phyloP scores from a whole-genome alignment of 2,113 vertebrate species.

The Lepus timidus region DNA sequence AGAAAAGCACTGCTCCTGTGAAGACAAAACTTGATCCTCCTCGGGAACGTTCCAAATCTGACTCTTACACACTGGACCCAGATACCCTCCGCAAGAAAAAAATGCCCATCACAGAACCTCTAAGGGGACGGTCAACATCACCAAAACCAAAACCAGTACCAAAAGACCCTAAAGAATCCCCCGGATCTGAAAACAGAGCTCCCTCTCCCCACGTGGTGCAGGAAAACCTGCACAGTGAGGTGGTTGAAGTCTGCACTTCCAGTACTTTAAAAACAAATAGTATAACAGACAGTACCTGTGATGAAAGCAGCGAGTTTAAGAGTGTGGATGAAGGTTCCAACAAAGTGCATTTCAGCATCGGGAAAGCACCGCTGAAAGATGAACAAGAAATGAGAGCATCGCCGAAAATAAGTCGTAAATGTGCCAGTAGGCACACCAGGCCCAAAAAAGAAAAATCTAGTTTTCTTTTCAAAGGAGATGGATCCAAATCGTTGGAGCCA shows the following conservation, averaged over 20 bases:
- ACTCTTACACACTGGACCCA: slow-evolving; percentile 98
- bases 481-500: slow-evolving; percentile 92
- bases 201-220: slow-evolving; percentile 98
- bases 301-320: slow-evolving; percentile 92
- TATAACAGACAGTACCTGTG: slow-evolving; percentile 91
- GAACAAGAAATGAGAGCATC: slow-evolving; percentile 96
- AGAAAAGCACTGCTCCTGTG: slow-evolving; percentile 92
- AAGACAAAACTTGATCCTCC: slow-evolving; percentile 97
- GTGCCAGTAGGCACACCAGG: slow-evolving; percentile 93
- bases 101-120: slow-evolving; percentile 94
- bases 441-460: slow-evolving; percentile 98
- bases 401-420: slow-evolving; percentile 97
- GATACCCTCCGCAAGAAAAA: slow-evolving; percentile 98
- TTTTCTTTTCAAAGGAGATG: slow-evolving; percentile 96
- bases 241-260: slow-evolving; percentile 98
- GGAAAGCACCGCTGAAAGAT: slow-evolving; percentile 97
- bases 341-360: slow-evolving; percentile 99
- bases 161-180: slow-evolving; percentile 92
- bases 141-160: slow-evolving; percentile 95
- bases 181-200: slow-evolving; percentile 93
- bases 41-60: slow-evolving; percentile 97
- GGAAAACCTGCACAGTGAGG: slow-evolving; percentile 98
- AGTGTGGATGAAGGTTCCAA: slow-evolving; percentile 92
- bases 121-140: slow-evolving; percentile 97
- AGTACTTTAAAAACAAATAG: slow-evolving; percentile 94